Base-by-base conservation (phyloP, 2,888 invertebrate genomes). In the Hirtodrosophila histrioides region DNA sequence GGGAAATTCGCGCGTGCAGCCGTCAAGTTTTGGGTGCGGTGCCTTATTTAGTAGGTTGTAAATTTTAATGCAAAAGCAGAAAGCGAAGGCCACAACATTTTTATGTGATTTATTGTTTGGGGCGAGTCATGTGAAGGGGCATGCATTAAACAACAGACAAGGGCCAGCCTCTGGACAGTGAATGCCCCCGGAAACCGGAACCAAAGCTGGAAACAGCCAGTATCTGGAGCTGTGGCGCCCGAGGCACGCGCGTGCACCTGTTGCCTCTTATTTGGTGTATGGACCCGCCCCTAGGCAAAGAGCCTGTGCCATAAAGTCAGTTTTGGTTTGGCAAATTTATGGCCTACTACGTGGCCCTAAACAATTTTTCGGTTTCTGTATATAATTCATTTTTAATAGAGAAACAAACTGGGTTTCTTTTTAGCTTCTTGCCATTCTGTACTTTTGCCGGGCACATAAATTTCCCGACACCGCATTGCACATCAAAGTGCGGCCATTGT, bases 351-450 rank as follows among this genome's bases (percentile, higher is more conserved):
- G 77, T 71, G 86, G 72, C 65, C 74, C 45, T 61, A 61, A 68
- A 83, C 65, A 83, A 68, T 74, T 71, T 82, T 83, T 69, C 49
- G 49, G 61, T 55, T 43, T 61, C 62, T 69, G 86, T 70, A 75
- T 84, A 83, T 83, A 83, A 83, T 86, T 83, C 84, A 83, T 83
- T 71, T 86, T 83, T 83, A 83, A 83, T 83, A 83, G 78, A 86
- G 86, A 84, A 71, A 63, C 71, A 77, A 75, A 79, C 69, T 76
- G 69, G 69, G 51, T 50, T 75, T 61, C 43, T 50, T 46, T 49
- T 27, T 23, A n/a, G 27, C 3, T 40, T 51, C 33, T 50, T 41
- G 29, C 27, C 31, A 40, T 10, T 33, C 3, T 12, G 29, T 36
- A 8, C 31, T 35, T 43, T 54, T 44, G 39, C 7, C 33, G 41